Conservation (phyloP, 2,113 vertebrate genomes). For the Sapayoa aenigma region DNA sequence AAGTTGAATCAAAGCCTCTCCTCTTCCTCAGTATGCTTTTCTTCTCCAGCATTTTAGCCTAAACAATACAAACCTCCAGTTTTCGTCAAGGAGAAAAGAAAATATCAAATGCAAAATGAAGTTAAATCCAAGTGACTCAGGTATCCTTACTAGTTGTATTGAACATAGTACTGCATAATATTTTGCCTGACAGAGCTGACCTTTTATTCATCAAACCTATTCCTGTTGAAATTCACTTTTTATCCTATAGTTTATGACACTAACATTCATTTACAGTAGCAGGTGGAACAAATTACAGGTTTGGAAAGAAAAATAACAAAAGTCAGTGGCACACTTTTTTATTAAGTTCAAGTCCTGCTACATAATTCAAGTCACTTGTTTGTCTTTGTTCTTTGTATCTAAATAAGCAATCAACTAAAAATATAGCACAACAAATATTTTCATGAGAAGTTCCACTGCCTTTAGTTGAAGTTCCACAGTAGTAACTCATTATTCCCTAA, state of each 20-base stretch:
- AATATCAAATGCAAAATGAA: neutral
- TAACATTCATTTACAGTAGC: neutral
- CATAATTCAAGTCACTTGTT: neutral
- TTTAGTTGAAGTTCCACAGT: neutral
- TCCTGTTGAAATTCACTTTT: neutral
- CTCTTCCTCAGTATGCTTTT: constrained; percentile 24
- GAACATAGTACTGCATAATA: neutral
- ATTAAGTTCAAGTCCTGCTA: neutral
- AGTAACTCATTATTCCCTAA: neutral
- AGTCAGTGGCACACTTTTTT: neutral
- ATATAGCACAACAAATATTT: neutral
- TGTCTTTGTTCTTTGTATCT: neutral
- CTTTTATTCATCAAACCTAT: neutral
- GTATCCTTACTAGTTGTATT: neutral
- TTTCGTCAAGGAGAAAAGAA: neutral
- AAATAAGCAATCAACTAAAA: neutral
- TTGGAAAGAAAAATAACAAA: neutral
- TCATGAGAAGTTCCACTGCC: neutral
- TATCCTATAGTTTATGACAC: neutral
- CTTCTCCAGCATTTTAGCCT: constrained; percentile 30
- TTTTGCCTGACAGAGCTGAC: neutral
- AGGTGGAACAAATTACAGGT: neutral
- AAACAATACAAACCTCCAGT: neutral
- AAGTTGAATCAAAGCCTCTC: constrained; percentile 48
- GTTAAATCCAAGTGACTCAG: neutral